Percentiles rank a stretch among this genome's conserved stretches.
These are phyloP conservation scores for Camelus bactrianus DNA, from an alignment of 2,113 vertebrate species.

Conservation along the genomic window DNA sequence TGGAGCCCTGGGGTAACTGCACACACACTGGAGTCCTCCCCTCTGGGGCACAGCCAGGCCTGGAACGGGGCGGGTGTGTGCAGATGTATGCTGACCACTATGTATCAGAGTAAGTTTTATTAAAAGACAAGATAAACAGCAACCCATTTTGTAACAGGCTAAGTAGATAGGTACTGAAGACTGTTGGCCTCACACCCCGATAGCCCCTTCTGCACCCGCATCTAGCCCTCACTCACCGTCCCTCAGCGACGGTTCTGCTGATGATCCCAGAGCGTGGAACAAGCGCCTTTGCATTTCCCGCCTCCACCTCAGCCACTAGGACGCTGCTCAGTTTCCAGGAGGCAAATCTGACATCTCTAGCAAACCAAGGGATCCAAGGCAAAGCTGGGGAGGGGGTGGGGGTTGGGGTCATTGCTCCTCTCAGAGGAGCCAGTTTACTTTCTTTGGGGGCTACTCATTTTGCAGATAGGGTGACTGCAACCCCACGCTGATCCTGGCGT, in stretches of 20 bases:
- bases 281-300: not conserved
- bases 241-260: not conserved
- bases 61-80: accelerated
- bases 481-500: not conserved
- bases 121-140: not conserved
- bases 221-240: not conserved
- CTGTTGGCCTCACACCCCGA: accelerated
- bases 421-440: not conserved
- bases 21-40: not conserved
- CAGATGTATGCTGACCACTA: accelerated
- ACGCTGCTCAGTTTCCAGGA: not conserved
- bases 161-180: not conserved
- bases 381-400: too few relatives aligned
- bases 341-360: not conserved
- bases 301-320: not conserved
- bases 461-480: not conserved
- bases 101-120: not conserved
- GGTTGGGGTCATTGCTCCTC: not conserved
- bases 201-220: accelerated
- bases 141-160: not conserved
- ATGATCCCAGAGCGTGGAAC: not conserved
- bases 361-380: not conserved
- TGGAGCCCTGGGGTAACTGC: not conserved
- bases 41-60: not conserved
- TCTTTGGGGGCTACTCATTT: not conserved